Evolutionary conservation across 2,797 vertebrate genomes (phyloP).

Genomic region (Ciconia nigra): DNA sequence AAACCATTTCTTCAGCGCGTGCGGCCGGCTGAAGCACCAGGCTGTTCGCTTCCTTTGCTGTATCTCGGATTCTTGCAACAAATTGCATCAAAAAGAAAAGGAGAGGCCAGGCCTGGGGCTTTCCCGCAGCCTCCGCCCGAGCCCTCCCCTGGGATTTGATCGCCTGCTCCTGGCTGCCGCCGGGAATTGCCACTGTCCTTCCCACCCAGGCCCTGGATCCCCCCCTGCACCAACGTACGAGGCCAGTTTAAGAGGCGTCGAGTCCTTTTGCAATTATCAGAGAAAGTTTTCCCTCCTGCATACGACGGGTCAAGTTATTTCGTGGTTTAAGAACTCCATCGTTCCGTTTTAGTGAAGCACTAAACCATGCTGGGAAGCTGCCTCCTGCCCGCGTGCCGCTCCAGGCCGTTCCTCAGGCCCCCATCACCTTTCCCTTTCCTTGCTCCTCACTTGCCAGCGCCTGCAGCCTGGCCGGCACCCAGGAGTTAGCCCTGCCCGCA

Average conservation of each 20-base stretch:
- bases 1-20: background rate
- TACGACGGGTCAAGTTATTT: rapidly evolving
- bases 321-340: rapidly evolving
- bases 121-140: background rate
- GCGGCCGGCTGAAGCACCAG: background rate
- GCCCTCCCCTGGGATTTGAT: background rate
- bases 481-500: too few relatives aligned
- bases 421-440: rapidly evolving
- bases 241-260: rapidly evolving
- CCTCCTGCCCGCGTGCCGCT: rapidly evolving
- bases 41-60: background rate
- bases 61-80: too few relatives aligned
- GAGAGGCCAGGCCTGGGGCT: background rate
- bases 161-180: background rate
- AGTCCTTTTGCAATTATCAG: background rate
- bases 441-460: background rate
- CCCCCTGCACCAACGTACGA: rapidly evolving
- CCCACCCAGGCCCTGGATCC: background rate
- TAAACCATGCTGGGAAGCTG: rapidly evolving
- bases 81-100: background rate
- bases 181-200: background rate
- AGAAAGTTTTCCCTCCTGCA: background rate
- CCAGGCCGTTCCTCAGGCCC: background rate
- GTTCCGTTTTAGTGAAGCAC: rapidly evolving
- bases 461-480: rapidly evolving